A percentile compares a stretch with the other conserved stretches of the same genome.
These are phyloP conservation scores for Anneissia japonica DNA, from an alignment of 35 echinoderm and acorn worm genomes.

Conservation along the genomic window DNA sequence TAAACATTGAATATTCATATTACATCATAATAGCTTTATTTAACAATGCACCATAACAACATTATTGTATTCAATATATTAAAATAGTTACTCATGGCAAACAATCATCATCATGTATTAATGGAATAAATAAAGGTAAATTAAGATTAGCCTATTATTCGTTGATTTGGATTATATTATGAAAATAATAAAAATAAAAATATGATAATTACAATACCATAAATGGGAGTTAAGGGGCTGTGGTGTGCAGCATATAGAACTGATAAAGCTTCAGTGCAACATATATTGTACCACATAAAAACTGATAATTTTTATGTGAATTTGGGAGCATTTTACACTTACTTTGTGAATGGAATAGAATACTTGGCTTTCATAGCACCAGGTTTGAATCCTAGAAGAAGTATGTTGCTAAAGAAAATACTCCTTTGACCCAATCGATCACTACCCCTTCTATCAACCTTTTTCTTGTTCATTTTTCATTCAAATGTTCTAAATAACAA, in stretches of 20 bases:
- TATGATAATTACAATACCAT: not conserved
- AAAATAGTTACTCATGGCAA: no score
- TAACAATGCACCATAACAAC: no score
- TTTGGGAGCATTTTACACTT: not conserved
- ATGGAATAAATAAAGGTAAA: no score
- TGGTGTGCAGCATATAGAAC: not conserved
- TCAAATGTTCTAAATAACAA: no score
- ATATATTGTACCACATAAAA: not conserved
- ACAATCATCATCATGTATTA: no score
- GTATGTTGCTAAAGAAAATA: conserved; percentile 63
- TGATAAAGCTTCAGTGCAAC: not conserved
- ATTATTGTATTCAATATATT: no score
- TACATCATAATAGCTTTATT: no score
- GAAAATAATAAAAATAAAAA: not conserved
- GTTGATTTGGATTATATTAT: not conserved
- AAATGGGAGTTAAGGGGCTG: not conserved
- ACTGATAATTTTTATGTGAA: not conserved
- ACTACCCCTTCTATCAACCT: not conserved
- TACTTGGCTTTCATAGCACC: conserved; percentile 56
- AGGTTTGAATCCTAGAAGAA: conserved; percentile 80
- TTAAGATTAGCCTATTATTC: no score
- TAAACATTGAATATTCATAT: no score
- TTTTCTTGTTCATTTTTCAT: not conserved
- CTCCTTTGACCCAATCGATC: conserved; percentile 39
- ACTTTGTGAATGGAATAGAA: conserved; percentile 85